Conservation (phyloP, 2,797 vertebrate genomes). For the Euphonia xanthogaster region DNA sequence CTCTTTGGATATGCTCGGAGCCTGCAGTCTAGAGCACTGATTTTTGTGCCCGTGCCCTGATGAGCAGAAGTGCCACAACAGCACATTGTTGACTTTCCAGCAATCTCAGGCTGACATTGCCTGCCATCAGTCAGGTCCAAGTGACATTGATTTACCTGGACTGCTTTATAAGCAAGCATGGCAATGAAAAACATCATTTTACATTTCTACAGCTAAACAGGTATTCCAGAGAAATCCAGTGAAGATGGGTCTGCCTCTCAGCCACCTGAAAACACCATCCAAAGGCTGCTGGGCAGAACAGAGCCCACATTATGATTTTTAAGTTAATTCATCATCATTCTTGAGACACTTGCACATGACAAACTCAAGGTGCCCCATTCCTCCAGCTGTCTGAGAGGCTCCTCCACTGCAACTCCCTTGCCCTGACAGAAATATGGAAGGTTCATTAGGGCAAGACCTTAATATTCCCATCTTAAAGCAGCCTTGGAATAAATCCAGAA, state of each 20-base stretch:
- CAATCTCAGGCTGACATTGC: not conserved
- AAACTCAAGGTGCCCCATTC: fast-evolving
- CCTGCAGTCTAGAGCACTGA: not conserved
- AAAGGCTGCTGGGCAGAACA: fast-evolving
- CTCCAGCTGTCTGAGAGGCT: not conserved
- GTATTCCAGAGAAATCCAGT: not conserved
- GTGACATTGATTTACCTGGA: fast-evolving
- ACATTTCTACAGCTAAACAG: not conserved
- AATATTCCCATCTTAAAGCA: not conserved
- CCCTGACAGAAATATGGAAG: not conserved
- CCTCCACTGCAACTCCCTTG: not conserved
- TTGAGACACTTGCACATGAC: fast-evolving
- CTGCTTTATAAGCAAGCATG: not conserved
- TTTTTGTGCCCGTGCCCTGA: not conserved
- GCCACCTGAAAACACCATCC: not conserved
- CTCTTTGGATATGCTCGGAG: too few species aligned
- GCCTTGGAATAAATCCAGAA: not conserved
- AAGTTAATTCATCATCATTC: not conserved
- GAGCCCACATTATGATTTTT: not conserved
- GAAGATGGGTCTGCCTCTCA: not conserved
- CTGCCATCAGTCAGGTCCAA: not conserved
- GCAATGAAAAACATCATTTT: fast-evolving
- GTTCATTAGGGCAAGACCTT: fast-evolving
- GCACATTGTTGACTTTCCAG: not conserved
- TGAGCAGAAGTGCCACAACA: not conserved